Evolutionary conservation across 92 coral and sea anemone genomes (phyloP), one percentile per base, ranked within the genome.

Genomic region (Epizoanthus fatuus): DNA sequence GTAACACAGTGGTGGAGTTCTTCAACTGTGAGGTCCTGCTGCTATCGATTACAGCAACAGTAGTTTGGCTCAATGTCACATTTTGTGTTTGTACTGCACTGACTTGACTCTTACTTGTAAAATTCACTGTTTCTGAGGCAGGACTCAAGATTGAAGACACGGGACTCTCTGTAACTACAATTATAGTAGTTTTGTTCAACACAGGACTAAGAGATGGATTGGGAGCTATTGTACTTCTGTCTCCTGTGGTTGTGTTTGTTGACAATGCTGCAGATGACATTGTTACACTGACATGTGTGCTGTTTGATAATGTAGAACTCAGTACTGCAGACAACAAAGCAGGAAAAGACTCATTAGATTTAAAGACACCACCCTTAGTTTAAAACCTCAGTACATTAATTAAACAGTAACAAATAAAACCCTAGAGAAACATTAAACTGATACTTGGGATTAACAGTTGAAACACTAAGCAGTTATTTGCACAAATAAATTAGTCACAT

Each of bases 281-380:
- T 58, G 40, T 39, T 76, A 42, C 53, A 60, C 17, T 60, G 54
- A 29, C 29, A 64, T 60, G 57, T 19, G 70, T 39, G 51, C 57
- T 77, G 82, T 42, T 77, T 77, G 82, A 77, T 32, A 77, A 22
- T 60, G 82, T 59, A 77, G 82, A 53, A 60, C 71, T 77, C 70
- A 77, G 82, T 35, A 77, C 82, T 77, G 70, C 29, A 77, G 57
- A 60, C 55, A 60, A 62, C 70, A 77, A 77, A 47, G 47, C 44
- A 77, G 69, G 63, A 39, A 77, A 77, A 20, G 49, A 62, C 7
- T 17, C 25, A 40, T 59, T 60, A 77, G 82, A 42, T 77, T 60
- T 49, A 7, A 10, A 9, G 14, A 49, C 53, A 8, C 53, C 12
- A 49, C 12, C 53, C 53, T 49, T 49, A 22, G 25, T 8, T 7